Conservation (phyloP, 2,888 invertebrate genomes). For the Cheilosia urbana region DNA sequence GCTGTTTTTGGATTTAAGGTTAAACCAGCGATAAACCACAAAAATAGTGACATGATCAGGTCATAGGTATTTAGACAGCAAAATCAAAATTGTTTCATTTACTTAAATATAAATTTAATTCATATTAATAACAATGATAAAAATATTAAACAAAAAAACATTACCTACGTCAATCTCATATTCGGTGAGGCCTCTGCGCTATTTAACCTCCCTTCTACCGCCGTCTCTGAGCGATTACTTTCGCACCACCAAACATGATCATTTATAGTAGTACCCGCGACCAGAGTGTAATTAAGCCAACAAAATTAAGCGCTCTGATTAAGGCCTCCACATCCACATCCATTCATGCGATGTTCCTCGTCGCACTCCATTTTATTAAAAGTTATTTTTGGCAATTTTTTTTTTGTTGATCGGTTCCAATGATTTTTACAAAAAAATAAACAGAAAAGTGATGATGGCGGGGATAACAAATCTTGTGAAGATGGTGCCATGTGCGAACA, state of each 20-base stretch:
- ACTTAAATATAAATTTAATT: neutral
- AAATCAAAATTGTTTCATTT: slow-evolving; percentile 21
- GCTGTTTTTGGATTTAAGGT: slow-evolving; percentile 65
- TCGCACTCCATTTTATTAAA: neutral
- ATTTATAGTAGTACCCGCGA: slow-evolving; percentile 12
- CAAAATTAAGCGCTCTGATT: slow-evolving; percentile 24
- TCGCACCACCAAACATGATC: neutral
- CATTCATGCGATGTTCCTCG: neutral
- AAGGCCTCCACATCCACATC: neutral
- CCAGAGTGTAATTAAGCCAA: slow-evolving; percentile 15
- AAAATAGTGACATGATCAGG: slow-evolving; percentile 32
- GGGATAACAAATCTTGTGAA: slow-evolving; percentile 7
- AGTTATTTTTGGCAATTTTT: slow-evolving; percentile 25
- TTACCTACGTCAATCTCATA: slow-evolving; percentile 35
- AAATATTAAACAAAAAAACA: neutral
- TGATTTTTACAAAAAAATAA: slow-evolving; percentile 7
- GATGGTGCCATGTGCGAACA: slow-evolving; percentile 27
- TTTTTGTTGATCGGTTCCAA: neutral
- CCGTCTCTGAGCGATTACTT: neutral
- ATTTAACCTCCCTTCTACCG: slow-evolving; percentile 1
- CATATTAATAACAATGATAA: neutral
- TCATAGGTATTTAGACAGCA: slow-evolving; percentile 39
- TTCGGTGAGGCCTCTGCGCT: slow-evolving; percentile 33
- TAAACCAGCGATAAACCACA: slow-evolving; percentile 62
- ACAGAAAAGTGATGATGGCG: slow-evolving; percentile 11